Evolutionary conservation across 1,140 invertebrate species (phyloP), one percentile per base, ranked within the genome.

Genomic region (Aphis craccivora): DNA sequence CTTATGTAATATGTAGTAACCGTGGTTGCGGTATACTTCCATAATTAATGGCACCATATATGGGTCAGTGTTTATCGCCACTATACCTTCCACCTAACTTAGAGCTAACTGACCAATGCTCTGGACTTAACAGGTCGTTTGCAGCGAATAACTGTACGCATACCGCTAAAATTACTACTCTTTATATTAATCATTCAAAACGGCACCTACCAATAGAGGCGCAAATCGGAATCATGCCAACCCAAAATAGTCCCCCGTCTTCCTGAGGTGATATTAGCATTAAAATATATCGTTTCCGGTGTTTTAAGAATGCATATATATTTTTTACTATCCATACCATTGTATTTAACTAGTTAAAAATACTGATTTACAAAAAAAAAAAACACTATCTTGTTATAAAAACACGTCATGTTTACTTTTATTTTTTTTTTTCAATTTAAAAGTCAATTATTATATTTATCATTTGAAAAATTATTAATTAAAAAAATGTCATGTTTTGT

Each of bases 11-110:
- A n/a, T 35, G 8, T 25, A 88, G n/a, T 40, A 55, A 89, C 88
- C 51, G 51, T 30, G 88, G 51, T 55, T 35, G 35, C 4, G 88
- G 30, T 48, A 40, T 84, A 43, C 37, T 53, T 92, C 40, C 67
- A 83, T 92, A 84, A 83, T 92, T 92, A 83, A 92, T 92, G 76
- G 20, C 20, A 37, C 7, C 76, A 83, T 43, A 45, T 91, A 20
- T 83, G 43, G 90, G 90, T 81, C 43, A 76, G 90, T 83, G 90
- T 91, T 91, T 91, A 83, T 81, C 90, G 67, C 9, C 3, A 53
- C n/a, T 45, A 23, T n/a, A 6, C 30, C n/a, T n/a, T 14, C n/a
- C 8, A 23, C 87, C 35, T 22, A 30, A 37, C 48, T 30, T 3
- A 40, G 1, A 40, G 83, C 40, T 2, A 11, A 43, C 83, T 2